These are phyloP conservation scores for Pedionomus torquatus DNA, from an alignment of 2,113 vertebrate genomes.

Conservation along the genomic window DNA sequence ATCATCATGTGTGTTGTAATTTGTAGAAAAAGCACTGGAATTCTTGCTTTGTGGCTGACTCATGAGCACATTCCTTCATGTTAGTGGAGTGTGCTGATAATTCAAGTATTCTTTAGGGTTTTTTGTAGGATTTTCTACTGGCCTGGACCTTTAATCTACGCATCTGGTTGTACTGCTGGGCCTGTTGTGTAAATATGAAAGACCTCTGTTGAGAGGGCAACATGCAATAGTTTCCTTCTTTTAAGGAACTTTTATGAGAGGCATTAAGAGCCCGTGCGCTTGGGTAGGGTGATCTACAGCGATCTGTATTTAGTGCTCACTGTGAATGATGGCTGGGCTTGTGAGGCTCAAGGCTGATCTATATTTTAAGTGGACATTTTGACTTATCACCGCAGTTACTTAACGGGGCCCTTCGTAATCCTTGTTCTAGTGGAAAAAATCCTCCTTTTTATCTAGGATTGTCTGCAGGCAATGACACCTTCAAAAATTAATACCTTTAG, in stretches of 20 bases:
- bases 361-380: conserved; percentile 51
- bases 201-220: not conserved
- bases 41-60: not conserved
- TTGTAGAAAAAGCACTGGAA: not conserved
- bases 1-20: not conserved
- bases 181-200: not conserved
- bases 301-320: not conserved
- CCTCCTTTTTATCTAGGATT: conserved; percentile 24
- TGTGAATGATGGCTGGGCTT: conserved; percentile 20
- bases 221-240: not conserved
- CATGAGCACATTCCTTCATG: rapidly evolving
- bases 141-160: not conserved
- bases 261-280: not conserved
- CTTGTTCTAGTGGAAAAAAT: conserved; percentile 25
- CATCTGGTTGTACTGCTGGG: not conserved
- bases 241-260: not conserved
- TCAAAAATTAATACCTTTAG: conserved; percentile 19
- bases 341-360: conserved; percentile 33
- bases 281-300: not conserved
- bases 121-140: not conserved
- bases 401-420: conserved; percentile 21
- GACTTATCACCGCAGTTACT: conserved; percentile 46
- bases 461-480: conserved; percentile 30
- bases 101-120: not conserved
- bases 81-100: not conserved